Conservation (phyloP, 2,888 invertebrate genomes). For the Ichneumon xanthorius region DNA sequence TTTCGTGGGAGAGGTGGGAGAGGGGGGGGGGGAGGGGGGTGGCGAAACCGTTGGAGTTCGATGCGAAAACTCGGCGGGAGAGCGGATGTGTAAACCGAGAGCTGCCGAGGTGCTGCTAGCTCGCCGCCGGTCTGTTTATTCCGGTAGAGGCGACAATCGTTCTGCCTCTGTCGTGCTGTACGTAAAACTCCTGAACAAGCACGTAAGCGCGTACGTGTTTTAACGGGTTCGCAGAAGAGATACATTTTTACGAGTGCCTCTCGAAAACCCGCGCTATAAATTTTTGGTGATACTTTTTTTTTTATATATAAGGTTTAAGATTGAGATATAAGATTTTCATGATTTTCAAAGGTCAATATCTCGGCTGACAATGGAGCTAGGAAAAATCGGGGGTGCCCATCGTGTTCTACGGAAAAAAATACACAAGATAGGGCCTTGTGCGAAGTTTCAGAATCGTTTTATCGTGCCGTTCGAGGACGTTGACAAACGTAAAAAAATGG, state of each 20-base stretch:
- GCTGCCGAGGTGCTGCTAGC: slow-evolving; percentile 5
- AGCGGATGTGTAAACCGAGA: slow-evolving; percentile 38
- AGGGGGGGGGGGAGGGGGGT: background rate
- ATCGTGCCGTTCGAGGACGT: too few relatives aligned
- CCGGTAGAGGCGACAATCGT: slow-evolving; percentile 3
- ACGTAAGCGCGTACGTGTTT: slow-evolving; percentile 25
- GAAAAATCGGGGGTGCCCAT: too few relatives aligned
- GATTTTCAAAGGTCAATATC: too few relatives aligned
- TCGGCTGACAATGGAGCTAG: too few relatives aligned
- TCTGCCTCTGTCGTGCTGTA: background rate
- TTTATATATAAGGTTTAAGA: too few relatives aligned
- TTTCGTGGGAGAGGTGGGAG: background rate
- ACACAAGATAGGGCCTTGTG: too few relatives aligned
- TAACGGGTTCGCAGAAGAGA: background rate
- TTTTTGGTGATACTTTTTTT: background rate
- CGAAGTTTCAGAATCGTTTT: too few relatives aligned
- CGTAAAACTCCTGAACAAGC: slow-evolving; percentile 25
- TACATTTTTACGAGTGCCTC: background rate
- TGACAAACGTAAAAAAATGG: too few relatives aligned
- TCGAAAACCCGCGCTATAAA: too few relatives aligned
- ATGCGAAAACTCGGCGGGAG: slow-evolving; percentile 9
- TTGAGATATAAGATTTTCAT: too few relatives aligned
- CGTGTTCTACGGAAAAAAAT: too few relatives aligned
- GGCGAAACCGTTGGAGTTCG: background rate
- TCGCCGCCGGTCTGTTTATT: slow-evolving; percentile 32